Percentiles rank a stretch among this genome's conserved stretches.
phyloP scores from a whole-genome alignment of 2,888 invertebrate genomes.

The Ischnus inquisitorius region DNA sequence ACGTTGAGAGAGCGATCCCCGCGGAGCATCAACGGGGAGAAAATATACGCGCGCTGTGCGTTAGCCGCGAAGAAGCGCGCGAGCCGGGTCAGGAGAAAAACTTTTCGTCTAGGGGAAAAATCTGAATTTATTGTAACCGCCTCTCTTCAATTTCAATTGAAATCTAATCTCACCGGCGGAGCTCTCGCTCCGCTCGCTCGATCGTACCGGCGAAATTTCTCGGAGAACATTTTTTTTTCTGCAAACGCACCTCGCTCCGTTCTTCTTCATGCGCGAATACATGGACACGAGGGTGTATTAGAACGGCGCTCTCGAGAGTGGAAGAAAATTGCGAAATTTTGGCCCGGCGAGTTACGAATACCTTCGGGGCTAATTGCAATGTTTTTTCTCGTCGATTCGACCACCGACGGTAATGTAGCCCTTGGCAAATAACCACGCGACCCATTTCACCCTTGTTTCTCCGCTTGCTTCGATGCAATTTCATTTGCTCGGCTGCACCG shows the following conservation, averaged over 20 bases:
- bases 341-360: too few relatives aligned
- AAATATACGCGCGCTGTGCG: conserved; percentile 50
- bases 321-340: too few relatives aligned
- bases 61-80: background rate
- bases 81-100: conserved; percentile 8
- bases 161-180: conserved; percentile 20
- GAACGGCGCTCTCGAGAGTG: too few relatives aligned
- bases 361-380: background rate
- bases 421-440: background rate
- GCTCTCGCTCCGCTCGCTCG: background rate
- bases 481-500: background rate
- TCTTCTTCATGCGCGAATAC: too few relatives aligned
- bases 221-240: too few relatives aligned
- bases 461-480: background rate
- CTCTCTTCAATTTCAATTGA: conserved; percentile 55
- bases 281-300: too few relatives aligned
- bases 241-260: too few relatives aligned
- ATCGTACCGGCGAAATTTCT: background rate
- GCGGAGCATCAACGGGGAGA: conserved; percentile 39
- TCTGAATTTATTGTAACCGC: conserved; percentile 51
- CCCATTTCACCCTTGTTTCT: background rate
- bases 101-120: conserved; percentile 20
- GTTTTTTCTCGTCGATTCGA: too few relatives aligned
- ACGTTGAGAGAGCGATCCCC: conserved; percentile 51
- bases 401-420: background rate